These are phyloP conservation scores for Drosophila subsilvestris DNA, from an alignment of 2,888 invertebrate species.

Conservation along the genomic window DNA sequence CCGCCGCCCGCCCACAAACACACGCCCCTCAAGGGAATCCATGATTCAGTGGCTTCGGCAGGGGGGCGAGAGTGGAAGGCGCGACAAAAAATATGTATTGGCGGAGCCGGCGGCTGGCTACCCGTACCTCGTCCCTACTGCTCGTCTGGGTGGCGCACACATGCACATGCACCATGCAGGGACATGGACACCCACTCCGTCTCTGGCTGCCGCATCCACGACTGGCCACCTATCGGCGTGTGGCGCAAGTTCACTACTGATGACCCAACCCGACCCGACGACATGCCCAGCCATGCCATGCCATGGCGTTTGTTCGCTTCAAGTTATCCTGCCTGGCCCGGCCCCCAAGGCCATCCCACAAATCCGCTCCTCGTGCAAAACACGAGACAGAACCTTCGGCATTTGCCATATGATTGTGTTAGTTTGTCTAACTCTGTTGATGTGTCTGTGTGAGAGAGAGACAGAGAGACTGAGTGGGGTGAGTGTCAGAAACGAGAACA, in stretches of 20 bases:
- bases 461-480: background rate
- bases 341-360: background rate
- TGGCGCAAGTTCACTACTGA: slow-evolving; percentile 82
- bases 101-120: background rate
- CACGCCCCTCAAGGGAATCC: slow-evolving; percentile 1
- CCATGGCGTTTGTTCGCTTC: slow-evolving; percentile 53
- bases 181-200: slow-evolving; percentile 50
- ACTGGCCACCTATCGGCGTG: slow-evolving; percentile 81
- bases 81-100: background rate
- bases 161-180: slow-evolving; percentile 31
- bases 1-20: slow-evolving; percentile 24
- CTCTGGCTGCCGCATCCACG: slow-evolving; percentile 71
- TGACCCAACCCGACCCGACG: slow-evolving; percentile 32
- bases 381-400: slow-evolving; percentile 1
- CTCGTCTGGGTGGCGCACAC: slow-evolving; percentile 43
- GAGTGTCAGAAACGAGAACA: background rate
- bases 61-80: background rate
- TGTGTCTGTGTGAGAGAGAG: slow-evolving; percentile 3
- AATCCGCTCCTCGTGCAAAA: background rate
- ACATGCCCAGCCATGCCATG: background rate
- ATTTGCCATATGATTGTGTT: background rate
- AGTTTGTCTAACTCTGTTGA: slow-evolving; percentile 5
- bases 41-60: background rate
- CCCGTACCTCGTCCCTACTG: slow-evolving; percentile 14
- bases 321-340: slow-evolving; percentile 24